phyloP scores from a whole-genome alignment of 2,113 vertebrate species.

The Corynorhinus townsendii region DNA sequence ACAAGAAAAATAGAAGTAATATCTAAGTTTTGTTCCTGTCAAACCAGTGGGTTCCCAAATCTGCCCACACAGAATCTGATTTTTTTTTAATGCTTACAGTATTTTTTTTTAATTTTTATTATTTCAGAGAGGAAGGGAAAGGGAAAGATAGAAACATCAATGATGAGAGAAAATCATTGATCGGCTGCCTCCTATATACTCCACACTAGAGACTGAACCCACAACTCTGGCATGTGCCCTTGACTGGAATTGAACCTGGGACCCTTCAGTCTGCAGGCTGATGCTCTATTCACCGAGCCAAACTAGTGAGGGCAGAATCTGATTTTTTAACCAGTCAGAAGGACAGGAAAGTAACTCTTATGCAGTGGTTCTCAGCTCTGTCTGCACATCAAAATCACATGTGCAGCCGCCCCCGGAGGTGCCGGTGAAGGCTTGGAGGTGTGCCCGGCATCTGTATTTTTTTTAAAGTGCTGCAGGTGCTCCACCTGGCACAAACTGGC shows the following conservation, averaged over 20 bases:
- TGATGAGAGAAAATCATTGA: too few species aligned
- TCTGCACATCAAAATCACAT: background rate
- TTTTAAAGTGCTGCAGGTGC: background rate
- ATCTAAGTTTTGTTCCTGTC: background rate
- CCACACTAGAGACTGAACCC: too few species aligned
- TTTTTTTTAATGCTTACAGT: background rate
- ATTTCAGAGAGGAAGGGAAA: too few species aligned
- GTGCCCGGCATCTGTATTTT: background rate
- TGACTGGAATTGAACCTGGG: too few species aligned
- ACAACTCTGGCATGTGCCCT: too few species aligned
- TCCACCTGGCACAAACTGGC: background rate
- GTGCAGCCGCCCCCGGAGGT: background rate
- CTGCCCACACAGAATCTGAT: background rate
- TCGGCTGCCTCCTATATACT: too few species aligned
- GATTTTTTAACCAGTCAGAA: background rate
- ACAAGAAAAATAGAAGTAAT: background rate
- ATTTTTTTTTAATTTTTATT: too few species aligned
- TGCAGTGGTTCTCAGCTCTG: background rate
- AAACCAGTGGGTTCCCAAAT: background rate
- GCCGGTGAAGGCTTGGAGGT: background rate
- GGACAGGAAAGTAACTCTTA: background rate
- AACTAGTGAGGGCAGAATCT: background rate
- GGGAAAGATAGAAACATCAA: too few species aligned
- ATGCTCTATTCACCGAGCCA: background rate
- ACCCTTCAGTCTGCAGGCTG: too few species aligned